Conservation (phyloP, 2,113 vertebrate genomes). For the Microcebus tavaratra region DNA sequence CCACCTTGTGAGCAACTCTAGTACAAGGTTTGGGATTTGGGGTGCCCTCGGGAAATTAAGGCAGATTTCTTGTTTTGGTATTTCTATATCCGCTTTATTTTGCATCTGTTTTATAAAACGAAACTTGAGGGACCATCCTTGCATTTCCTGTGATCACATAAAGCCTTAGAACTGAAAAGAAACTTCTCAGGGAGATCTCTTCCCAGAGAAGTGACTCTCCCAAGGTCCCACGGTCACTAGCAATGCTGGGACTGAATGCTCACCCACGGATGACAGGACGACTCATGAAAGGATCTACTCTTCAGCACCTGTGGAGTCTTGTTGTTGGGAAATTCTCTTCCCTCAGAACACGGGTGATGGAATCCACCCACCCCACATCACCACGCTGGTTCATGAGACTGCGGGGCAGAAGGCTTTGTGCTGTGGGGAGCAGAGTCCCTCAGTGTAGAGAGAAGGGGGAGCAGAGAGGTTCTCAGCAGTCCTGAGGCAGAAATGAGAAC, state of each 20-base stretch:
- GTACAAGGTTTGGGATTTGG: background rate
- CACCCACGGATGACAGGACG: background rate
- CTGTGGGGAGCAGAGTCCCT: background rate
- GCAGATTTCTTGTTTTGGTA: background rate
- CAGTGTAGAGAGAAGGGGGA: background rate
- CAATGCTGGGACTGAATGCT: background rate
- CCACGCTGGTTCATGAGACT: background rate
- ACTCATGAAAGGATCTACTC: background rate
- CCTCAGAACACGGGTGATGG: background rate
- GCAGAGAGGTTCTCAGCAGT: background rate
- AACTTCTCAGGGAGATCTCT: background rate
- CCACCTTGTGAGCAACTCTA: background rate
- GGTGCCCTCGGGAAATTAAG: background rate
- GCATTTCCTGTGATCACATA: background rate
- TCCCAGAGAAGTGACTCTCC: background rate
- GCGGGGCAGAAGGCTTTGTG: background rate
- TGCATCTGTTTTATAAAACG: background rate
- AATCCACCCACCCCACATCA: background rate
- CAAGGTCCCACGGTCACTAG: background rate
- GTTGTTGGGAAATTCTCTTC: constrained; percentile 11
- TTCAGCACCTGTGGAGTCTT: background rate
- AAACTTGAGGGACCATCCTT: background rate
- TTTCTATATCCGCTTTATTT: background rate
- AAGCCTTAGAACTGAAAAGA: background rate
- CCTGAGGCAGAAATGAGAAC: background rate